These are phyloP conservation scores for Vespertilio murinus DNA, from an alignment of 2,797 vertebrate genomes.

Conservation along the genomic window DNA sequence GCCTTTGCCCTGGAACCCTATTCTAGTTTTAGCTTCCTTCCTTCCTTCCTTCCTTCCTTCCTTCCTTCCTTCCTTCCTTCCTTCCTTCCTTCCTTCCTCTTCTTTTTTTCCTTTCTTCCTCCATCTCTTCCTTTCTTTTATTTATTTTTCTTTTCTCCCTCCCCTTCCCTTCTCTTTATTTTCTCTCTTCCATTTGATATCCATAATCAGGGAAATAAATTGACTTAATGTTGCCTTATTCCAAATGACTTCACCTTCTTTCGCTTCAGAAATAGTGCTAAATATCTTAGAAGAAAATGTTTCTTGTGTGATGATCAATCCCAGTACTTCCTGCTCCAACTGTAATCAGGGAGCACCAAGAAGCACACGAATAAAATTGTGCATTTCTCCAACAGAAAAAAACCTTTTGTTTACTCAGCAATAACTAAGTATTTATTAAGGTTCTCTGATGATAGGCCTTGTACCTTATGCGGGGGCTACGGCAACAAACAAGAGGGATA, in stretches of 20 bases:
- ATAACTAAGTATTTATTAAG: not conserved
- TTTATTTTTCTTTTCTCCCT: not conserved
- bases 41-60: not conserved
- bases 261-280: not conserved
- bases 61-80: not conserved
- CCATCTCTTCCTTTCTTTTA: not conserved
- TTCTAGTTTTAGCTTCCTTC: not conserved
- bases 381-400: not conserved
- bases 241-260: not conserved
- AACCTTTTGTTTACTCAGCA: not conserved
- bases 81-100: not conserved
- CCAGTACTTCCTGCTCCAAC: not conserved
- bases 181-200: not conserved
- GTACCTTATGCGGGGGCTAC: not conserved
- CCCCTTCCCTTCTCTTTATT: not conserved
- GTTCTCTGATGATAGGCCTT: not conserved
- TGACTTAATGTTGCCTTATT: not conserved
- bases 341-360: not conserved
- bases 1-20: not conserved
- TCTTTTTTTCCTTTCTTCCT: not conserved
- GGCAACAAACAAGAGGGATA: not conserved
- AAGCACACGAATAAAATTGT: not conserved
- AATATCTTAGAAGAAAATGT: slow-evolving; percentile 31
- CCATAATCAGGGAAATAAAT: not conserved
- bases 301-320: not conserved